Conservation (phyloP, 2,888 invertebrate genomes). For the Julus scandinavius region DNA sequence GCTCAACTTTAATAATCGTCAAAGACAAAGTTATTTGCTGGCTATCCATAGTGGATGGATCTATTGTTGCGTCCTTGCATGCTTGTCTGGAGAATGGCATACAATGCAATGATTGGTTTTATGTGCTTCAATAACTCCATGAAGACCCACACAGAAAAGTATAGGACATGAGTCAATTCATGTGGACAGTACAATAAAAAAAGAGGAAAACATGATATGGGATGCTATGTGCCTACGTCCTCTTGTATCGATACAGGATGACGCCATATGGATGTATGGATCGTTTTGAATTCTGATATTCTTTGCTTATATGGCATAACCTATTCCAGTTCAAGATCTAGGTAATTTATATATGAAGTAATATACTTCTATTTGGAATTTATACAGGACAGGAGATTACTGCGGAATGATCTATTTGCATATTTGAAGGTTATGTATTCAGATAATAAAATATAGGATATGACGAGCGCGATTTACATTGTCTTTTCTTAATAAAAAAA, state of each 20-base stretch:
- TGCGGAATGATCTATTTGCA: background rate
- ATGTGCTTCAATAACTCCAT: constrained; percentile 2
- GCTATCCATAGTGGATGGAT: constrained; percentile 15
- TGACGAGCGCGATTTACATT: background rate
- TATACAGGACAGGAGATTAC: background rate
- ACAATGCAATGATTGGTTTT: constrained; percentile 31
- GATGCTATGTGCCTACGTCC: background rate
- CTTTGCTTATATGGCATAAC: background rate
- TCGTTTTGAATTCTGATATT: background rate
- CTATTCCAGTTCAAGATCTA: background rate
- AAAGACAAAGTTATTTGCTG: background rate
- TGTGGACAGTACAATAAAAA: background rate
- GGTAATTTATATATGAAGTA: background rate
- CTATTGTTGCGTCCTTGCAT: constrained; percentile 3
- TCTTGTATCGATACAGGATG: background rate
- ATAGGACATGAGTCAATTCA: constrained; percentile 8
- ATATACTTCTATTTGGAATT: too few species aligned
- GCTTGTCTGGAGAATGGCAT: background rate
- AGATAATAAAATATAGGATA: background rate
- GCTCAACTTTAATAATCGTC: background rate
- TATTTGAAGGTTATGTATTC: background rate
- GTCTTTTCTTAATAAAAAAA: background rate
- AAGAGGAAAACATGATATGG: background rate
- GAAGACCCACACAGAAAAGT: constrained; percentile 1
- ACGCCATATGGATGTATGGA: background rate